These are phyloP conservation scores for Prosopocoilus inquinatus DNA, from an alignment of 2,888 invertebrate genomes.

Conservation along the genomic window DNA sequence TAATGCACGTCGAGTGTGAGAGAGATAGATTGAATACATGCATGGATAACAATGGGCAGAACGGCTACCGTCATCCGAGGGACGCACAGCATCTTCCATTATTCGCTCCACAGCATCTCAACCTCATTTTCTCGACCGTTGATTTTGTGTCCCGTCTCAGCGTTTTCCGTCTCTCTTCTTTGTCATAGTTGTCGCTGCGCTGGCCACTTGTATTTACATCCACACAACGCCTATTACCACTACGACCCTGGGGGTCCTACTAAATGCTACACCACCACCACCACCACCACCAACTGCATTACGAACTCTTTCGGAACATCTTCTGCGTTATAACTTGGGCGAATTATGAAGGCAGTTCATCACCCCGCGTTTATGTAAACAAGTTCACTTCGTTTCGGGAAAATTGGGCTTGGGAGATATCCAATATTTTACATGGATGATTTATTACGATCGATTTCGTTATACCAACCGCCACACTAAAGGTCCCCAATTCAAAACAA, in stretches of 20 bases:
- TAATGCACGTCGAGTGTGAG: background rate
- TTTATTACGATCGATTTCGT: no score
- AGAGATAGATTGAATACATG: conserved; percentile 29
- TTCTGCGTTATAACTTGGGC: conserved; percentile 25
- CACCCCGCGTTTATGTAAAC: conserved; percentile 14
- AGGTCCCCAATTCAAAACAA: no score
- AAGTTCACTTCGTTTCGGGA: no score
- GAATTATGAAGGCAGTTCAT: conserved; percentile 24
- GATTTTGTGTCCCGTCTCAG: conserved; percentile 49
- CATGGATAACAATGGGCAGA: conserved; percentile 35
- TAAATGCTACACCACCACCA: conserved; percentile 37
- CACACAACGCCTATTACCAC: conserved; percentile 32
- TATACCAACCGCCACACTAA: no score
- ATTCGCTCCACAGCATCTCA: conserved; percentile 53
- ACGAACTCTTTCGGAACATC: conserved; percentile 33
- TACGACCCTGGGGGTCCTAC: conserved; percentile 31
- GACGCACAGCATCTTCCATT: conserved; percentile 49
- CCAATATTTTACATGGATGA: no score
- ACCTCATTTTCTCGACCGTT: conserved; percentile 61
- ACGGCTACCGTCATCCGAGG: conserved; percentile 34
- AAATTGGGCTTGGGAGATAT: no score
- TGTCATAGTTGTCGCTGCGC: conserved; percentile 33
- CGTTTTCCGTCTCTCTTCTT: conserved; percentile 37
- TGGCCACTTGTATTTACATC: conserved; percentile 39
- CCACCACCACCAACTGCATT: conserved; percentile 31